Conservation (phyloP, 1,140 invertebrate genomes). For the Holcopasites calliopsidis region DNA sequence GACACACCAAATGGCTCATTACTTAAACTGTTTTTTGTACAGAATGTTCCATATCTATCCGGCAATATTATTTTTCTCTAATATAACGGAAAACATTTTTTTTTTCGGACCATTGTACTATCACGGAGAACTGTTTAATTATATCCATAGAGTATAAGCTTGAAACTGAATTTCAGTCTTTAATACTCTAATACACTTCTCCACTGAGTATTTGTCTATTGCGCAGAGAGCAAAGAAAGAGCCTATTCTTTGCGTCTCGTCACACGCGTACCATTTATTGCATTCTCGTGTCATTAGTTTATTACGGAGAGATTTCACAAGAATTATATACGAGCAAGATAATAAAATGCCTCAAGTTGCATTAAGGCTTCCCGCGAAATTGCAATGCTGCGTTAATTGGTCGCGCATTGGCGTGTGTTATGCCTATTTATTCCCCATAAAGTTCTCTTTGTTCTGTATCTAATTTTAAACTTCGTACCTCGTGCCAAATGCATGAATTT, state of each 20-base stretch:
- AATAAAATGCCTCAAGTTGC: conserved; percentile 1
- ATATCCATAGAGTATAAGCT: too few relatives aligned
- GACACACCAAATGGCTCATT: background rate
- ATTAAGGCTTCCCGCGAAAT: background rate
- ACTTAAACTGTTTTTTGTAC: background rate
- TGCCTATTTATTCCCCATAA: background rate
- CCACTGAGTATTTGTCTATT: too few relatives aligned
- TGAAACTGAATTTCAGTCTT: too few relatives aligned
- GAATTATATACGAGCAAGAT: background rate
- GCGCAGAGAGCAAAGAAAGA: background rate
- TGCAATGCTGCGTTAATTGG: background rate
- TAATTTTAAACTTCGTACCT: background rate
- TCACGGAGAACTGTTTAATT: too few relatives aligned
- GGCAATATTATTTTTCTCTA: background rate
- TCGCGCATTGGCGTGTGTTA: background rate
- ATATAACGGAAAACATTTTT: too few relatives aligned
- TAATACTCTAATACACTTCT: too few relatives aligned
- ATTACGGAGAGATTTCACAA: background rate
- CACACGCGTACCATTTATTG: background rate
- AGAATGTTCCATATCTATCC: background rate
- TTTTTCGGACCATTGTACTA: too few relatives aligned
- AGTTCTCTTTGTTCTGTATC: background rate
- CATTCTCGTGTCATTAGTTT: conserved; percentile 3
- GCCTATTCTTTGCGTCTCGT: background rate
- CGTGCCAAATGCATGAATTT: too few relatives aligned